Evolutionary conservation across 2,888 invertebrate species (phyloP), one percentile per base, ranked within the genome.

Genomic region (Tupiocoris notatus): DNA sequence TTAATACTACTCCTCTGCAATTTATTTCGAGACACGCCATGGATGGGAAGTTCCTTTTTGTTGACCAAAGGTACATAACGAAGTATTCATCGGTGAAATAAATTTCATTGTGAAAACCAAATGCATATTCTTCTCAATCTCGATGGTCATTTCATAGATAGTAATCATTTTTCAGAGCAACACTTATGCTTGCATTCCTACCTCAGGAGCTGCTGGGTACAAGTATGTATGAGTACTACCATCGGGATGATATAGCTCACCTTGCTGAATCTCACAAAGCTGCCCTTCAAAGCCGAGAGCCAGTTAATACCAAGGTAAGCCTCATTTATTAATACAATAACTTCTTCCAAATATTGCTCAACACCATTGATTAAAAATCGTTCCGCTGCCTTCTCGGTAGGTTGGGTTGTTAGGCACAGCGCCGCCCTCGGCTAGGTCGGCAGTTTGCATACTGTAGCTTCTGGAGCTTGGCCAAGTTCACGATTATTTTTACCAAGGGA

Each of bases 191-290:
- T 77, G 96, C 96, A 0, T 96, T 92, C 86, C 86, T 97, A 76
- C 96, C 96, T 0, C 96, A 97, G 85, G 96, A 97, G 86, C 86
- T 97, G 65, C 85, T 96, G 21, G 96, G 96, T 56, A 94, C 95
- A 12, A 95, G 94, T 81, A 91, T 96, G 87, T 96, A 96, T 84
- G 96, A 96, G 85, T 95, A 95, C 85, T 94, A 93, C 82, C 90
- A 92, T 81, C 91, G 90, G 75, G 91, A 92, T 58, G 95, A 95
- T 83, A 89, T 95, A 78, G 87, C 89, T 2, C 87, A 88, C 0
- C 87, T 96, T 78, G 93, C 94, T 16, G 92, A 93, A 80, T 89
- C 92, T 77, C 96, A 96, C 85, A 92, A 93, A 86, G 86, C 89
- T 80, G 92, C 92, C 0, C 85, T 95, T 66, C 88, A 91, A 82